A percentile compares a stretch with the other conserved stretches of the same genome.
These are phyloP conservation scores for Cataglyphis cursor DNA, from an alignment of 2,888 invertebrate species.

Conservation along the genomic window DNA sequence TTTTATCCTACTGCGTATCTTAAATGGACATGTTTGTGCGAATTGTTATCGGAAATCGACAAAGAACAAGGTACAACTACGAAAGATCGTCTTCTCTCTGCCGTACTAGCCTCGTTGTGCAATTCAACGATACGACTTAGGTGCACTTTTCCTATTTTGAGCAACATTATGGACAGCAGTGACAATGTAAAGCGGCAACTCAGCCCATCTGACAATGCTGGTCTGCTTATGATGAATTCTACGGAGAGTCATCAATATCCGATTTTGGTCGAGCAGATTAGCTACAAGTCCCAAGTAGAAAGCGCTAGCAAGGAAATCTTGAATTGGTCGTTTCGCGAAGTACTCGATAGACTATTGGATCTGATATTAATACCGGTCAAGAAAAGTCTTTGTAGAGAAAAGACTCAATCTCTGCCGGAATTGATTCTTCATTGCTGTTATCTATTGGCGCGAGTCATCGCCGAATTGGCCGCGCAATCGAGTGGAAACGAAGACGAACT, in stretches of 20 bases:
- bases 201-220: constrained; percentile 91
- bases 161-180: constrained; percentile 86
- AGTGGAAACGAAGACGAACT: constrained; percentile 93
- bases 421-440: constrained; percentile 92
- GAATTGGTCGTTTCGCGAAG: constrained; percentile 92
- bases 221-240: constrained; percentile 90
- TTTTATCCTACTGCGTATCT: constrained; percentile 97
- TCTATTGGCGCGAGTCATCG: constrained; percentile 93
- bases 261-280: constrained; percentile 93
- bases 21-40: constrained; percentile 97
- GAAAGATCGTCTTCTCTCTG: constrained; percentile 91
- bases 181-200: constrained; percentile 88
- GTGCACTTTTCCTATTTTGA: constrained; percentile 92
- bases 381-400: constrained; percentile 88
- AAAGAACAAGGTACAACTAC: constrained; percentile 87
- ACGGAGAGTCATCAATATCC: constrained; percentile 92
- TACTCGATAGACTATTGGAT: constrained; percentile 93
- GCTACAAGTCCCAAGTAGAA: constrained; percentile 89
- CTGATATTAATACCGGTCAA: constrained; percentile 94
- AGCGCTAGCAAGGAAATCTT: constrained; percentile 82
- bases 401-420: constrained; percentile 88
- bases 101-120: constrained; percentile 95
- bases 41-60: constrained; percentile 91
- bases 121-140: constrained; percentile 92
- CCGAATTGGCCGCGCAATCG: constrained; percentile 94